phyloP scores from a whole-genome alignment of 2,888 invertebrate genomes.

The Lepeophtheirus nordmannii region DNA sequence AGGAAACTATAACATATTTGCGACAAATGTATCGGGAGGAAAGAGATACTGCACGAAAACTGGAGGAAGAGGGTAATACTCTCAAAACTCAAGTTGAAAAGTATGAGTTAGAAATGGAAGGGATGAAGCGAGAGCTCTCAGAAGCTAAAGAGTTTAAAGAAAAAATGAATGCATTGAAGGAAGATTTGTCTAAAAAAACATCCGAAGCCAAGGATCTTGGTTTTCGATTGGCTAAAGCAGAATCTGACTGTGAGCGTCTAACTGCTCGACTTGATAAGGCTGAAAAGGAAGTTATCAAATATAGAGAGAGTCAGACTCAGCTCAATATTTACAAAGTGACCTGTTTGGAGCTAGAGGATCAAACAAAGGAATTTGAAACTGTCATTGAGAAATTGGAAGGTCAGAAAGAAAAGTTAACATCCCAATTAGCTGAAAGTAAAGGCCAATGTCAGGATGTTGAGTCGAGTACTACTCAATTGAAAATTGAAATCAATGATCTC shows the following conservation, averaged over 20 bases:
- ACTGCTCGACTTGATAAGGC: not conserved
- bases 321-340: not conserved
- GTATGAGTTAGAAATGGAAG: not conserved
- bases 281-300: not conserved
- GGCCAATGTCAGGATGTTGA: not conserved
- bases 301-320: slow-evolving; percentile 1
- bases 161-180: not conserved
- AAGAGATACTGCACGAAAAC: not conserved
- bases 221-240: not conserved
- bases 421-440: not conserved
- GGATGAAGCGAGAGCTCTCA: not conserved
- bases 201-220: not conserved
- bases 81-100: not conserved
- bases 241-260: not conserved
- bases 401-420: not conserved
- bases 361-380: not conserved
- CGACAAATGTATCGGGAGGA: not conserved
- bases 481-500: slow-evolving; percentile 1
- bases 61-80: not conserved
- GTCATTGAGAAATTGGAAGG: not conserved
- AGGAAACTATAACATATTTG: not conserved
- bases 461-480: not conserved
- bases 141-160: not conserved
- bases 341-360: not conserved
- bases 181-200: not conserved